Base-by-base conservation (phyloP, 2,113 vertebrate genomes). In the Acrocephalus kingi region DNA sequence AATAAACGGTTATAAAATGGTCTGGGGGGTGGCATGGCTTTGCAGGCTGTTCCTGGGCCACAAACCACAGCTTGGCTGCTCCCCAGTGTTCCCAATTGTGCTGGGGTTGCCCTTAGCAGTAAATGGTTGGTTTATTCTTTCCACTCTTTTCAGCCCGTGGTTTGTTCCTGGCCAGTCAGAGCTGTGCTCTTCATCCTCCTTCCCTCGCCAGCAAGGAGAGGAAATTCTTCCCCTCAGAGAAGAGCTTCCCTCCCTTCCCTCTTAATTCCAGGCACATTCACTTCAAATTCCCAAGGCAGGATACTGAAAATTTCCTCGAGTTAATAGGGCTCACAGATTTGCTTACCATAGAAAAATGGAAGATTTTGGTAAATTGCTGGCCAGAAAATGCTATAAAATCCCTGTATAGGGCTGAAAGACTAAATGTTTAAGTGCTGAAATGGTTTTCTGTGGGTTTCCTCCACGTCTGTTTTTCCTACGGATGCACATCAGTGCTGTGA, bases 91-190 rank as follows among this genome's bases (percentile, higher is more conserved):
- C 92, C 93, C 79, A 88, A 19, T 91, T 91, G 93, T 96, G 90
- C 93, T 74, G 81, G 84, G 94, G 84, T 94, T 95, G 95, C 94
- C 93, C 94, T 91, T 71, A 94, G 94, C 85, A 80, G 7, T 94
- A 95, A 96, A 95, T 94, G 88, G 17, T 76, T 93, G 95, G 85
- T 73, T 96, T 95, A 91, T 95, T 96, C 95, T 91, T 83, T 67
- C 78, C 39, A 22, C 37, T 76, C 91, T 22, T 91, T 96, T 90
- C 95, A 93, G 90, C 78, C 78, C 6, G 3, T 69, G 89, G 77
- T 90, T 90, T 93, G 92, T 92, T 88, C 61, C 75, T 84, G 68
- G 95, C 95, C 94, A 93, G 92, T 68, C 92, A 68, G 95, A 39
- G 92, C n/a, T 15, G 45, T 31, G 92, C 93, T 94, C 78, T 86